A percentile compares a stretch with the other conserved stretches of the same genome.
Conservation (phyloP, 2,113 vertebrate genomes). For the Alexandromys fortis region DNA sequence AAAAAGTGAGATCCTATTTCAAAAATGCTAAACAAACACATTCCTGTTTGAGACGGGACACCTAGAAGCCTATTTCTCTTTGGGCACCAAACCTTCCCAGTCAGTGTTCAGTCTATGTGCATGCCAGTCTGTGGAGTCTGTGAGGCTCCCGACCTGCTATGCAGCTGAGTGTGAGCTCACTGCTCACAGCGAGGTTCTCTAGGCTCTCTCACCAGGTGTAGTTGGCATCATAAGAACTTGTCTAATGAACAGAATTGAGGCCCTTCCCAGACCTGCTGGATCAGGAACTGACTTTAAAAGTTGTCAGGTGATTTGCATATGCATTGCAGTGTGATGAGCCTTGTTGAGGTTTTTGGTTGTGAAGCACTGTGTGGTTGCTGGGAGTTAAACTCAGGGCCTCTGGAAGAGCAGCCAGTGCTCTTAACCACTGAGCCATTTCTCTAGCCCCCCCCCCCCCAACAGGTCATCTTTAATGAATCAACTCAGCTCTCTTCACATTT, state of each 20-base stretch:
- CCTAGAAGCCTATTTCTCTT: neutral
- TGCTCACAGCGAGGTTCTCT: neutral
- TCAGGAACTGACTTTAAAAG: neutral
- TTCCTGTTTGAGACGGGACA: neutral
- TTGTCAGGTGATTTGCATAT: neutral
- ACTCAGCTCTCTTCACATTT: neutral
- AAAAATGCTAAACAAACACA: neutral
- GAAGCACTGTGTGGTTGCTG: too few species aligned
- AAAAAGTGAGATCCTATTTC: neutral
- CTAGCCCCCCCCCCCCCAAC: too few species aligned
- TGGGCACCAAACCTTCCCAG: neutral
- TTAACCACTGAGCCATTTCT: too few species aligned
- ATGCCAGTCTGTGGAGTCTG: fast-evolving
- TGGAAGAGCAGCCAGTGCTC: too few species aligned
- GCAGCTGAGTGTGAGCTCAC: neutral
- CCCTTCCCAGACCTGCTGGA: neutral
- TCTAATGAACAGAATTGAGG: neutral
- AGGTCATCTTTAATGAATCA: neutral
- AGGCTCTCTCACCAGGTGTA: neutral
- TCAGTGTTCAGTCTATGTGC: neutral
- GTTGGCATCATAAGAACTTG: neutral
- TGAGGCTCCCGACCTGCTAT: neutral
- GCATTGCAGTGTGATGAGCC: neutral
- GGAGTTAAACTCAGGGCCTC: too few species aligned
- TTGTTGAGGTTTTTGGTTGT: neutral